Evolutionary conservation across 2,888 invertebrate species (phyloP), one percentile per base, ranked within the genome.

Genomic region (Drosophila mercatorum): DNA sequence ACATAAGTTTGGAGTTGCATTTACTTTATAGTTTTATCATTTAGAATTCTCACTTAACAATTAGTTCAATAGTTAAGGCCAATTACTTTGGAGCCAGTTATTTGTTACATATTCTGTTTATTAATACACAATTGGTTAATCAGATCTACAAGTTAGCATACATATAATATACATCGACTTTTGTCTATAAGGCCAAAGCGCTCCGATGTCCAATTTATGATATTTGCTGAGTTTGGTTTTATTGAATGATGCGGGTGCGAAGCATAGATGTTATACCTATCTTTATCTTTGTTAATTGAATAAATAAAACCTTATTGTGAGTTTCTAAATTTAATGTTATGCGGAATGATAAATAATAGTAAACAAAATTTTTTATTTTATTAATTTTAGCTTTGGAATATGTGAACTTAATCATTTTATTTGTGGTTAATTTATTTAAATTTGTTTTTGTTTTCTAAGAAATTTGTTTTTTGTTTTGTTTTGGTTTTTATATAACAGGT

Each of bases 51-150:
- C 66, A 44, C 36, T 69, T 75, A 79, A 70, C 26, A 79, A 64
- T 64, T 79, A 75, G 41, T 64, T 79, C 31, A 77, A 66, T 77
- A 75, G 70, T 60, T 53, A 62, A 70, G 66, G 75, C 66, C 66
- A 55, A 22, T 36, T 64, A 58, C 31, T 47, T 63, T 61, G 8
- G 38, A 60, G 75, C 75, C 75, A 71, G 67, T 67, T 65, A 36
- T 36, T 64, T 64, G 58, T 66, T 70, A 62, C 68, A 67, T 47
- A 46, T 53, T 68, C 10, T 34, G 31, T 26, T 59, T 40, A 44
- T 46, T 60, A 75, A 69, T 75, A 75, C 64, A 68, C 61, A 46
- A 26, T 14, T 26, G 14, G 26, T 46, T 46, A 26, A 12, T 46
- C 26, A 46, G 7, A 26, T 46, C 46, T 46, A 46, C 46, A 46